Conservation (phyloP, 2,888 invertebrate species). For the Hyposoter didymator region DNA sequence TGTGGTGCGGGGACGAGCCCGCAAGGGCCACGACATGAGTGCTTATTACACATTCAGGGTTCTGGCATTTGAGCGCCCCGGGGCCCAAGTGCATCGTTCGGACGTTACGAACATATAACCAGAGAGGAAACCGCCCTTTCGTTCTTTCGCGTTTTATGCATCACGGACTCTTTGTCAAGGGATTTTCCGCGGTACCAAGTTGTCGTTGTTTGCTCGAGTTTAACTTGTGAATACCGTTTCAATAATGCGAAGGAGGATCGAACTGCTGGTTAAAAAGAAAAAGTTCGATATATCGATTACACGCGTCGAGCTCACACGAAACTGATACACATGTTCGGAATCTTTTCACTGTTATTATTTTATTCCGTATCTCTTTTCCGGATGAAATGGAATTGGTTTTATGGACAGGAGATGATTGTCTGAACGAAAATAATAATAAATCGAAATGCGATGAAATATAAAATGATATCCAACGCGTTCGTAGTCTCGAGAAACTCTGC, state of each 20-base stretch:
- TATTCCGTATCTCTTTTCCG: slow-evolving; percentile 13
- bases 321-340: slow-evolving; percentile 14
- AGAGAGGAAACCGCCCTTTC: slow-evolving; percentile 30
- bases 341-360: not conserved
- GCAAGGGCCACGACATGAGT: slow-evolving; percentile 72
- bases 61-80: slow-evolving; percentile 73
- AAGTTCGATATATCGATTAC: slow-evolving; percentile 13
- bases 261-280: not conserved
- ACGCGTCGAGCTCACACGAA: not conserved
- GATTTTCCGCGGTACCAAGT: slow-evolving; percentile 8
- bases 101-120: slow-evolving; percentile 17
- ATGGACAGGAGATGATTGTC: not conserved
- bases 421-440: slow-evolving; percentile 28
- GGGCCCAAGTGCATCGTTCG: slow-evolving; percentile 64
- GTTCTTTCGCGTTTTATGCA: slow-evolving; percentile 2
- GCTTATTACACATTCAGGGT: slow-evolving; percentile 81
- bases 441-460: slow-evolving; percentile 7
- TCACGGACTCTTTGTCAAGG: not conserved
- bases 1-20: slow-evolving; percentile 15
- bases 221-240: not conserved
- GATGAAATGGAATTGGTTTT: slow-evolving; percentile 7
- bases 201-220: not conserved
- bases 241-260: not conserved
- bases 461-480: slow-evolving; percentile 3
- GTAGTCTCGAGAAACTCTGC: slow-evolving; percentile 15